Conservation (phyloP, 2,888 invertebrate species). For the Crocallis elinguaria region DNA sequence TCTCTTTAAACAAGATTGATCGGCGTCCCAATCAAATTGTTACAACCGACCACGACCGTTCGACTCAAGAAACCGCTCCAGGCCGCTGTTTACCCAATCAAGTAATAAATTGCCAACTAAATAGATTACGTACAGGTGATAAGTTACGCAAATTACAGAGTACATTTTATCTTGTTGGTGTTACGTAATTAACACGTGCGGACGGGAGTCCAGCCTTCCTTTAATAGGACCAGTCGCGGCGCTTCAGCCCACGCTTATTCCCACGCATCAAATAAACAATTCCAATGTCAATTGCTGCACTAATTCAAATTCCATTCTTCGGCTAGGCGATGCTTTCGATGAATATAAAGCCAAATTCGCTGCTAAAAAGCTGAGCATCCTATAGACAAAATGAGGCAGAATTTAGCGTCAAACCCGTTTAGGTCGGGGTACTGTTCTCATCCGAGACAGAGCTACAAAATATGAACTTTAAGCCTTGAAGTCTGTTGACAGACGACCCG, state of each 20-base stretch:
- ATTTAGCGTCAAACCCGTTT: too few species aligned
- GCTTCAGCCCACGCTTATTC: constrained; percentile 59
- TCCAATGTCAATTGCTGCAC: constrained; percentile 48
- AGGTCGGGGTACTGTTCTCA: too few species aligned
- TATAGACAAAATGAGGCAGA: too few species aligned
- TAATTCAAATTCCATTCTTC: background rate
- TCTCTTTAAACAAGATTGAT: constrained; percentile 18
- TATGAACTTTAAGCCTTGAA: too few species aligned
- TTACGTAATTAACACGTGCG: constrained; percentile 64
- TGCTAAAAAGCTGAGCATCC: too few species aligned
- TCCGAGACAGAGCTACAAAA: too few species aligned
- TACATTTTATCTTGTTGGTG: constrained; percentile 27
- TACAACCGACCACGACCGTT: constrained; percentile 9
- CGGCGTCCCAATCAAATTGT: constrained; percentile 14
- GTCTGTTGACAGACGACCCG: too few species aligned
- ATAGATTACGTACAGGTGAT: constrained; percentile 22
- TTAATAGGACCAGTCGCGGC: constrained; percentile 41
- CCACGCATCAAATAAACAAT: constrained; percentile 42
- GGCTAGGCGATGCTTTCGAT: background rate
- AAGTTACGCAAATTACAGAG: constrained; percentile 28
- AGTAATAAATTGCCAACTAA: constrained; percentile 24
- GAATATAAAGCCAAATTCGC: background rate
- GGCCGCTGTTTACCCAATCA: constrained; percentile 14
- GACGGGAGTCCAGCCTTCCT: constrained; percentile 34
- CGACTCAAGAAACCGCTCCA: background rate